These are phyloP conservation scores for Priocnemis perturbator DNA, from an alignment of 2,888 invertebrate genomes.

Conservation along the genomic window DNA sequence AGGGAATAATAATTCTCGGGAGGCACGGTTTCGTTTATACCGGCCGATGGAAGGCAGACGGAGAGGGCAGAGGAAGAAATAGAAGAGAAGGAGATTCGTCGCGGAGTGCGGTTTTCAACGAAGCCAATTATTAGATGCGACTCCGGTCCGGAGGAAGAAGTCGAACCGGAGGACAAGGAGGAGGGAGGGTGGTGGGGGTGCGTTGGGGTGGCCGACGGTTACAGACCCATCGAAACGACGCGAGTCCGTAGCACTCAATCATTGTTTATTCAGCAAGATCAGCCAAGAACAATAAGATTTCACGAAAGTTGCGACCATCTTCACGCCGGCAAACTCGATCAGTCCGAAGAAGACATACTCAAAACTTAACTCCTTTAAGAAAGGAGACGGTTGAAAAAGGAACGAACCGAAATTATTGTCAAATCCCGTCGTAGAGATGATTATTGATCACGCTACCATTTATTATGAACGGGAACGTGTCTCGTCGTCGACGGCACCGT, in stretches of 20 bases:
- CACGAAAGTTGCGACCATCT: too few species aligned
- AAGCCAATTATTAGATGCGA: constrained; percentile 74
- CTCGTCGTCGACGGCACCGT: constrained; percentile 1
- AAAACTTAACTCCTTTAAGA: too few species aligned
- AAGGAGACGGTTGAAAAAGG: too few species aligned
- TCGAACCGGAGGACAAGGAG: constrained; percentile 22
- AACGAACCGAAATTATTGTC: too few species aligned
- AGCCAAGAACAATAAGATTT: too few species aligned
- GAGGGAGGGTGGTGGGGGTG: constrained; percentile 3
- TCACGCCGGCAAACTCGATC: too few species aligned
- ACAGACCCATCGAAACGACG: neutral
- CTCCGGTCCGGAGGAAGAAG: constrained; percentile 45
- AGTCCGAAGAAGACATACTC: too few species aligned
- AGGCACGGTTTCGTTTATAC: constrained; percentile 7
- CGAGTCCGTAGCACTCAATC: too few species aligned
- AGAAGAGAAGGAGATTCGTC: constrained; percentile 67
- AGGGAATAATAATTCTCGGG: constrained; percentile 13
- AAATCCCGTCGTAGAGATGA: too few species aligned
- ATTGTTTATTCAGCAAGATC: too few species aligned
- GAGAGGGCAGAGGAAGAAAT: constrained; percentile 30
- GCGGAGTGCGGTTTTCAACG: constrained; percentile 75
- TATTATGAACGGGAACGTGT: neutral
- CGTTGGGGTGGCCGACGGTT: too few species aligned
- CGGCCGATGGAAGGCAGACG: constrained; percentile 16
- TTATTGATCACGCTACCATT: too few species aligned